phyloP scores from a whole-genome alignment of 2,113 vertebrate genomes.

The Neodontobutis hainanensis region DNA sequence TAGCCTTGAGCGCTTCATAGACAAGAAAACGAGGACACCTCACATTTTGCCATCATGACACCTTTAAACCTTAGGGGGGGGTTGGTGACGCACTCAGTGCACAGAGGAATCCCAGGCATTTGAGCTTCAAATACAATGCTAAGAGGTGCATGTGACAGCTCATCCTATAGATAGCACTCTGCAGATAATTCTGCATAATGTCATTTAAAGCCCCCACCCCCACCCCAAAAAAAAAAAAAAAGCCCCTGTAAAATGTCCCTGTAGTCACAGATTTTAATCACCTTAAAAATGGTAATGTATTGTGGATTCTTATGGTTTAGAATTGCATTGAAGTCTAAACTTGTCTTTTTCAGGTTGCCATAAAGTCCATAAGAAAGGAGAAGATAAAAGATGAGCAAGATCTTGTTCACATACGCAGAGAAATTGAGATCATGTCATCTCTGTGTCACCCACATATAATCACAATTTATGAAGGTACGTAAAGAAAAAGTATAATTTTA shows the following conservation, averaged over 20 bases:
- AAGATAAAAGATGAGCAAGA: constrained; percentile 96
- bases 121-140: constrained; percentile 26
- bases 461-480: constrained; percentile 92
- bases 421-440: constrained; percentile 98
- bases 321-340: constrained; percentile 6
- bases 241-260: too few species aligned
- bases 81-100: constrained; percentile 55
- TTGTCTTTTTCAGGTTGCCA: constrained; percentile 85
- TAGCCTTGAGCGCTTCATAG: constrained; percentile 15
- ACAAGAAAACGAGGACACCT: constrained; percentile 30
- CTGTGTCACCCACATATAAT: constrained; percentile 96
- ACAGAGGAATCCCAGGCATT: constrained; percentile 65
- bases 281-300: neutral
- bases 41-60: constrained; percentile 44
- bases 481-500: neutral
- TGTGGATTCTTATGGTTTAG: neutral
- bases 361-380: constrained; percentile 96
- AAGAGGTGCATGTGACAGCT: constrained; percentile 12
- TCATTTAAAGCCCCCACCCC: too few species aligned
- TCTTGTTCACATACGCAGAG: constrained; percentile 90
- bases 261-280: too few species aligned
- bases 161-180: neutral
- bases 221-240: too few species aligned
- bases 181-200: neutral
- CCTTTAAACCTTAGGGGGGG: constrained; percentile 41